Evolutionary conservation across 2,113 vertebrate species (phyloP), one percentile per base, ranked within the genome.

Genomic region (Passer montanus): DNA sequence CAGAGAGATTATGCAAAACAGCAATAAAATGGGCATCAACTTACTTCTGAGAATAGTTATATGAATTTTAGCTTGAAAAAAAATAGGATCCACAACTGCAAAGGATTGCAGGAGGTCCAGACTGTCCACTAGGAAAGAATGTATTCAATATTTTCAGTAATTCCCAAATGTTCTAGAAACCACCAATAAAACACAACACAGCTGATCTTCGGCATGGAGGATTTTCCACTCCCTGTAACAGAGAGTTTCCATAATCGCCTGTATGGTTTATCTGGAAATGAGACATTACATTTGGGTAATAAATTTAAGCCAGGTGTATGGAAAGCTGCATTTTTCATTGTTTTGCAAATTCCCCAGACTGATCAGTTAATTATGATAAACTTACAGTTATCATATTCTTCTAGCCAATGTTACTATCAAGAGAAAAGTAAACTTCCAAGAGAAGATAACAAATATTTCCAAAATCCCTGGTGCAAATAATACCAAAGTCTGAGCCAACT

Each of bases 341-440:
- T 59, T 95, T 43, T 60, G 28, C 55, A 58, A 67, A 91, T 80
- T 94, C 78, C 85, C 59, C 33, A 67, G 50, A 21, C 46, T 44
- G 27, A 84, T 59, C 83, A 75, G 68, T 53, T 90, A 84, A 93
- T 81, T 86, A 78, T 17, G 9, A 59, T 52, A 94, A 77, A 50
- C 24, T 70, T 91, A 64, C 13, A 74, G 72, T 60, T 88, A 55
- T 89, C 43, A 69, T 76, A 70, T 84, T 96, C 47, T 89, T 91
- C 46, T 49, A 69, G 64, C 39, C 72, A 83, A 77, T 21, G 11
- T 59, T 78, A 84, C 37, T 86, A 89, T 67, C 79, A 94, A 86
- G 90, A 93, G 84, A 68, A 95, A 95, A 84, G 55, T 53, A 95
- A 93, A 55, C 52, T 86, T 95, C 63, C 91, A 91, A 69, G 52